These are phyloP conservation scores for Chinchilla lanigera DNA, from an alignment of 2,113 vertebrate species.

Conservation along the genomic window DNA sequence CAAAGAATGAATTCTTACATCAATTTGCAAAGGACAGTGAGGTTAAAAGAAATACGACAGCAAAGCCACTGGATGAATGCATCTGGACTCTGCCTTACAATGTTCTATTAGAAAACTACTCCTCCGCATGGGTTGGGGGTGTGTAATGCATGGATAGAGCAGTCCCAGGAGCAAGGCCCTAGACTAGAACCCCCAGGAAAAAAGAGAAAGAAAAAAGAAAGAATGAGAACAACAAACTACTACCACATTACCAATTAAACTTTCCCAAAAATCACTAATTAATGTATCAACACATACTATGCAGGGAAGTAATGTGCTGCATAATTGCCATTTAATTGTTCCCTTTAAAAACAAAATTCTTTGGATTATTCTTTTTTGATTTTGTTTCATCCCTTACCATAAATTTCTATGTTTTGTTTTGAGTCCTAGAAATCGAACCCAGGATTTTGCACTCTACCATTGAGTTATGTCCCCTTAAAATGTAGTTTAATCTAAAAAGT, in stretches of 20 bases:
- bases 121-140: neutral
- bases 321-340: neutral
- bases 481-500: conserved; percentile 1
- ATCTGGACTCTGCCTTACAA: neutral
- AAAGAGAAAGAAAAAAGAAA: too few species aligned
- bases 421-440: neutral
- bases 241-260: neutral
- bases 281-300: neutral
- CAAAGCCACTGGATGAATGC: neutral
- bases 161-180: neutral
- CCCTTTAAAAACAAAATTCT: conserved; percentile 17
- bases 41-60: neutral
- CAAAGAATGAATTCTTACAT: neutral
- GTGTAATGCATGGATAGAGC: neutral
- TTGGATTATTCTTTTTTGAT: neutral
- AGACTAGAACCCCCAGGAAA: neutral
- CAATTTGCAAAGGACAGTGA: neutral
- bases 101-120: neutral
- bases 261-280: neutral
- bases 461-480: neutral
- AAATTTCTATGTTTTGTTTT: neutral
- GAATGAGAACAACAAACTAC: neutral
- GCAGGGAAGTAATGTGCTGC: neutral
- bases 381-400: neutral
- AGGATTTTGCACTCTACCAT: neutral